These are phyloP conservation scores for Habroteleia sp. DNA, from an alignment of 2,888 invertebrate genomes.

Conservation along the genomic window DNA sequence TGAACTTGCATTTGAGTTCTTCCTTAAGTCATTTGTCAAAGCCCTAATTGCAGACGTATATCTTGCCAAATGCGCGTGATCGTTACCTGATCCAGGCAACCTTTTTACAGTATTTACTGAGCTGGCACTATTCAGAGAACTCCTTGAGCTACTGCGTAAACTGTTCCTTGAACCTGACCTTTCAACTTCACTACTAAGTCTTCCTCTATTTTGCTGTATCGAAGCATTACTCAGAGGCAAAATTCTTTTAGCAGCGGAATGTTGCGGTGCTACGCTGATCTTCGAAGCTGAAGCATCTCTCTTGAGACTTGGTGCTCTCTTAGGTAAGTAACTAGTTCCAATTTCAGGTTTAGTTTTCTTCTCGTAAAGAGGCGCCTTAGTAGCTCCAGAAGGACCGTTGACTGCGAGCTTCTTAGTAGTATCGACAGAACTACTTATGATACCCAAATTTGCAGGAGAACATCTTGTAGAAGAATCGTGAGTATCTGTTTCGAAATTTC, in stretches of 20 bases:
- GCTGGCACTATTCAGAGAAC: conserved; percentile 91
- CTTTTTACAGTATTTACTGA: conserved; percentile 90
- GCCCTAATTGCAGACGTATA: conserved; percentile 83
- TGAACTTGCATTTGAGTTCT: conserved; percentile 59
- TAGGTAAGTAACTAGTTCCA: conserved; percentile 74
- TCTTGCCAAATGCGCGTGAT: conserved; percentile 80
- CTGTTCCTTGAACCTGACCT: conserved; percentile 90
- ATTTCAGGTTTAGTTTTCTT: conserved; percentile 51
- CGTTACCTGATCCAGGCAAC: conserved; percentile 79
- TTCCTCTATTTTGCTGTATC: conserved; percentile 34
- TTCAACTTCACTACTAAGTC: conserved; percentile 83
- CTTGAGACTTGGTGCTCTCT: conserved; percentile 71
- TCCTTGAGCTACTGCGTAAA: conserved; percentile 88
- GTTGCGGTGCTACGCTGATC: conserved; percentile 32
- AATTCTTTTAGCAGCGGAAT: conserved; percentile 27
- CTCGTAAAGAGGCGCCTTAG: conserved; percentile 34
- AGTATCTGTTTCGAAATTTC: conserved; percentile 85
- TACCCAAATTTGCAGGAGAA: conserved; percentile 75
- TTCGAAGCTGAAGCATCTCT: conserved; percentile 62
- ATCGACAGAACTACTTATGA: conserved; percentile 10
- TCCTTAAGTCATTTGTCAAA: conserved; percentile 79
- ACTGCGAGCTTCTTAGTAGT: conserved; percentile 9
- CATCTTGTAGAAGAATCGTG: conserved; percentile 81
- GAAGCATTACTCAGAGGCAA: conserved; percentile 58
- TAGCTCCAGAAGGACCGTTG: conserved; percentile 2